phyloP scores from a whole-genome alignment of 2,888 invertebrate species.

The Lamellibrachia satsuma region DNA sequence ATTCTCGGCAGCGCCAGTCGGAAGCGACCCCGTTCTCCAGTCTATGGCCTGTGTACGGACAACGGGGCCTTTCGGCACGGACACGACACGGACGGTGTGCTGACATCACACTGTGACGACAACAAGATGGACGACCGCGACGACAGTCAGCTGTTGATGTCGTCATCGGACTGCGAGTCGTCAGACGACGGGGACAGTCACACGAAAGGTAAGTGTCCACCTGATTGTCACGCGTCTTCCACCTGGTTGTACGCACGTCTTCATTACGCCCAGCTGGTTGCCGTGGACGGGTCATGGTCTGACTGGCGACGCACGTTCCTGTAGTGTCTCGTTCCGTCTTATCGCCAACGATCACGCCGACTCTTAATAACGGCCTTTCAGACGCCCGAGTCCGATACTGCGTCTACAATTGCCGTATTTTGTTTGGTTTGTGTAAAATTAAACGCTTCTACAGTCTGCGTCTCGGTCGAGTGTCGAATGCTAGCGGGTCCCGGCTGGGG shows the following conservation, averaged over 20 bases:
- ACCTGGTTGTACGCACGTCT: not conserved
- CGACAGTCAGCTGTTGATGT: not conserved
- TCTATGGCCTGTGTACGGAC: not conserved
- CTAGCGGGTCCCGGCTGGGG: not conserved
- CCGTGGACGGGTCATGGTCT: not conserved
- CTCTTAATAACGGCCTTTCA: not conserved
- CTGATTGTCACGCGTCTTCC: not conserved
- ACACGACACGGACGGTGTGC: not conserved
- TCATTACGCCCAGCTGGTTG: not conserved
- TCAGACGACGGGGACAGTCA: not conserved
- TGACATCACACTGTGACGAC: slow-evolving; percentile 7
- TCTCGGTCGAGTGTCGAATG: not conserved
- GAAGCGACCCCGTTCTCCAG: not conserved
- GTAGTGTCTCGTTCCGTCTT: not conserved
- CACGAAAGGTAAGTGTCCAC: not conserved
- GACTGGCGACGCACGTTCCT: not conserved
- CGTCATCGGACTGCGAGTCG: not conserved
- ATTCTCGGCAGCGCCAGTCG: slow-evolving; percentile 22
- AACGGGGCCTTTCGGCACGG: not conserved
- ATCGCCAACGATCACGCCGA: not conserved
- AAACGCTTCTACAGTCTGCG: not conserved
- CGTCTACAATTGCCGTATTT: slow-evolving; percentile 17
- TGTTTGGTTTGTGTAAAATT: slow-evolving; percentile 17
- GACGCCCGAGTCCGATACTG: not conserved
- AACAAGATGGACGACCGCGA: not conserved